These are phyloP conservation scores for Myiozetetes cayanensis DNA, from an alignment of 2,113 vertebrate genomes.

Conservation along the genomic window DNA sequence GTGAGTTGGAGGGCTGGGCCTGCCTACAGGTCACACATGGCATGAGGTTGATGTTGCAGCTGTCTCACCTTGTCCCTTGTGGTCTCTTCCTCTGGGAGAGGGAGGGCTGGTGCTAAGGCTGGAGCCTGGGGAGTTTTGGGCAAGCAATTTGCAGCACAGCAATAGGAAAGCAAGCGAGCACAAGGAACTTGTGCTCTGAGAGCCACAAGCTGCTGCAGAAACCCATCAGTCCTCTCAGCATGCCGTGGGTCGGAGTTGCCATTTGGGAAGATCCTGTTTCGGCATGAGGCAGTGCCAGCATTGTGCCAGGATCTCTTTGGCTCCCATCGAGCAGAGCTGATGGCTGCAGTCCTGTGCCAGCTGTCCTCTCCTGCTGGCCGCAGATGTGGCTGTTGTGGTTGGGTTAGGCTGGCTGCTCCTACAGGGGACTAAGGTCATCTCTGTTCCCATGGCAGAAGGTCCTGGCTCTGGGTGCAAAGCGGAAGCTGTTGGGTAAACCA, in stretches of 20 bases:
- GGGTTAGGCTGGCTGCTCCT: background rate
- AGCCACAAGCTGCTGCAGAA: background rate
- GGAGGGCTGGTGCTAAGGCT: background rate
- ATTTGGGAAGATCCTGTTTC: background rate
- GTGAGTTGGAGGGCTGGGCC: conserved; percentile 70
- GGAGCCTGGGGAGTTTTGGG: background rate
- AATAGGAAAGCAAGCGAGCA: background rate
- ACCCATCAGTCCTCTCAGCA: background rate
- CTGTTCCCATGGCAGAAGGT: background rate
- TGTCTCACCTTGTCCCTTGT: rapidly evolving
- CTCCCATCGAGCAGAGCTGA: background rate
- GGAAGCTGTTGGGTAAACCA: background rate
- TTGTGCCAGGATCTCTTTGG: background rate
- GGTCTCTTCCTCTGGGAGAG: background rate
- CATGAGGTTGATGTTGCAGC: background rate
- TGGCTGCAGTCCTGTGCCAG: background rate
- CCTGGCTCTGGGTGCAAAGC: background rate
- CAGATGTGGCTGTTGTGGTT: background rate
- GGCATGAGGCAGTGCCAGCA: background rate
- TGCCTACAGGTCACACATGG: background rate
- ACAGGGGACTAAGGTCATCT: background rate
- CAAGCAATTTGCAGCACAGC: background rate
- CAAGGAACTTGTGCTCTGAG: background rate
- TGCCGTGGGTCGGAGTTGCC: background rate
- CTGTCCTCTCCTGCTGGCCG: rapidly evolving